phyloP scores from a whole-genome alignment of 2,113 vertebrate genomes.

The Siphamia tubifer region DNA sequence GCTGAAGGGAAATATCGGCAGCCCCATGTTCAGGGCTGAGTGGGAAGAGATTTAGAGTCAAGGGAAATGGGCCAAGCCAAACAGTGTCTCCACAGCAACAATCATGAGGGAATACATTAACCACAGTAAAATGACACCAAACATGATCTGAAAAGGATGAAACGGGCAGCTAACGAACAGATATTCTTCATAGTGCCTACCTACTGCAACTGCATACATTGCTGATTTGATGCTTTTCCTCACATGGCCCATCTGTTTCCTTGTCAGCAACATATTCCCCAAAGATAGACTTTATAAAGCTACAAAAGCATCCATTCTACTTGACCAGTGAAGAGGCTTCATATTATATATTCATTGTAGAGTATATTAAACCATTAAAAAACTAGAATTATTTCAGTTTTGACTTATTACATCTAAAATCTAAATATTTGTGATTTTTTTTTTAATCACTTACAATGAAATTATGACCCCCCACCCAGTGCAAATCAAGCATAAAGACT shows the following conservation, averaged over 20 bases:
- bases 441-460: too few species aligned
- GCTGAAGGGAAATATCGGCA: conserved; percentile 33
- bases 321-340: not conserved
- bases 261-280: conserved; percentile 58
- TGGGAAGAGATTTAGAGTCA: conserved; percentile 14
- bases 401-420: too few species aligned
- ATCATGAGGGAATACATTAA: conserved; percentile 37
- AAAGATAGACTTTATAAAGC: conserved; percentile 41
- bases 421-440: too few species aligned
- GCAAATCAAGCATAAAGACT: too few species aligned
- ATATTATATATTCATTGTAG: not conserved
- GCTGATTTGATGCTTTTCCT: conserved; percentile 24
- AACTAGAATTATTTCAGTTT: too few species aligned
- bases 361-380: not conserved
- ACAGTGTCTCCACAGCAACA: conserved; percentile 36
- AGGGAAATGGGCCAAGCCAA: conserved; percentile 25
- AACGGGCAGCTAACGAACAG: conserved; percentile 3
- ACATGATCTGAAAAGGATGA: not conserved
- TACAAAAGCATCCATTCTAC: not conserved
- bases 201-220: conserved; percentile 35
- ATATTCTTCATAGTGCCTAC: conserved; percentile 17
- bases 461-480: too few species aligned
- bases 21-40: conserved; percentile 19
- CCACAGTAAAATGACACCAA: conserved; percentile 5
- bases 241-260: conserved; percentile 28